A percentile compares a stretch with the other conserved stretches of the same genome.
Conservation (phyloP, 2,888 invertebrate species). For the Ditula angustiorana region DNA sequence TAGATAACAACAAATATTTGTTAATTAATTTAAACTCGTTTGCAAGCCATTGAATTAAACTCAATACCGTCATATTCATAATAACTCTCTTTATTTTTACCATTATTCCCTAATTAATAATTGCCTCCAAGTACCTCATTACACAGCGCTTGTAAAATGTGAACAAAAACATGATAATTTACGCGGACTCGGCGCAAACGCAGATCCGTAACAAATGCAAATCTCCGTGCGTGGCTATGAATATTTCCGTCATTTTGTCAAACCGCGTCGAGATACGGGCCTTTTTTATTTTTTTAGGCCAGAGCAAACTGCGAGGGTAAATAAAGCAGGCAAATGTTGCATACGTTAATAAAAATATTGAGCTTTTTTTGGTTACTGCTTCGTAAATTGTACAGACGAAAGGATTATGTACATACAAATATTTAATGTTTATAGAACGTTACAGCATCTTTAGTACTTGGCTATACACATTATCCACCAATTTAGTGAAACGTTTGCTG, state of each 20-base stretch:
- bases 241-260: conserved; percentile 59
- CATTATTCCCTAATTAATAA: not conserved
- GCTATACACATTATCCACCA: too few species aligned
- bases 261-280: conserved; percentile 42
- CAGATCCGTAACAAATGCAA: conserved; percentile 51
- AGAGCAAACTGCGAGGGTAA: conserved; percentile 3
- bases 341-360: conserved; percentile 1
- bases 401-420: not conserved
- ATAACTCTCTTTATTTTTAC: not conserved
- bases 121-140: conserved; percentile 12
- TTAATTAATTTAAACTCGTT: too few species aligned
- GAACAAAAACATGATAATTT: conserved; percentile 48
- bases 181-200: conserved; percentile 43
- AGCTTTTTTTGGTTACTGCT: not conserved
- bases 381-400: not conserved
- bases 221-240: conserved; percentile 59
- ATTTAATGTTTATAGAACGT: not conserved
- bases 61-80: too few species aligned
- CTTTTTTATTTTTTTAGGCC: conserved; percentile 40
- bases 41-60: too few species aligned
- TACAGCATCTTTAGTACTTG: too few species aligned
- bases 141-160: conserved; percentile 24
- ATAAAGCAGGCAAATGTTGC: conserved; percentile 22
- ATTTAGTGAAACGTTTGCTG: too few species aligned
- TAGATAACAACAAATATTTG: too few species aligned